Conservation (phyloP, 2,888 invertebrate species). For the Trissoscelio sp. region DNA sequence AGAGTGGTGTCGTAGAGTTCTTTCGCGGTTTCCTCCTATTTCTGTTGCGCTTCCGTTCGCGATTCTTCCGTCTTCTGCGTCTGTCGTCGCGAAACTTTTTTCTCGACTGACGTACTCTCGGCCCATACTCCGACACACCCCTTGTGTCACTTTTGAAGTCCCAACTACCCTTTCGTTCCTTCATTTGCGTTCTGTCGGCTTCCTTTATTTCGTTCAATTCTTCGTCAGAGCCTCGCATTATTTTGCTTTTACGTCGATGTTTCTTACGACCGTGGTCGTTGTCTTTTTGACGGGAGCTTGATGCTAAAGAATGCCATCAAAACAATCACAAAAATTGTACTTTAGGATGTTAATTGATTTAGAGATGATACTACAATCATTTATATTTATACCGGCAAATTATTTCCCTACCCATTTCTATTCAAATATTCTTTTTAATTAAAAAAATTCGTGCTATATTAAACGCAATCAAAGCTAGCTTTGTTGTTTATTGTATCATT, state of each 20-base stretch:
- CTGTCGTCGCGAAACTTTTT: constrained; percentile 64
- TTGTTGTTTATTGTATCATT: too few relatives aligned
- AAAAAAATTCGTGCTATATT: too few relatives aligned
- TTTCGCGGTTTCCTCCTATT: constrained; percentile 48
- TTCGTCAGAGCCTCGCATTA: constrained; percentile 38
- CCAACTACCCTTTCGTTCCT: constrained; percentile 41
- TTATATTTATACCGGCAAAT: background rate
- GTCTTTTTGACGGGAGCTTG: constrained; percentile 48
- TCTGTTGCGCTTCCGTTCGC: constrained; percentile 55
- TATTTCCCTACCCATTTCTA: too few relatives aligned
- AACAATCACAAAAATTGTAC: background rate
- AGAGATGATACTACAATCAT: background rate
- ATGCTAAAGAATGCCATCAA: constrained; percentile 12
- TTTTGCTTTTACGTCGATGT: constrained; percentile 56
- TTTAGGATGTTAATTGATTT: background rate
- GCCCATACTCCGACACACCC: constrained; percentile 24
- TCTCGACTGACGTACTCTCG: constrained; percentile 47
- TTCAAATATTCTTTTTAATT: too few relatives aligned
- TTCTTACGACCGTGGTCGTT: constrained; percentile 45
- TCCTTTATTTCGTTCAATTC: constrained; percentile 62
- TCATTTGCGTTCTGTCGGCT: constrained; percentile 54
- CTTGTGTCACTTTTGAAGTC: constrained; percentile 34
- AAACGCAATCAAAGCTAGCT: too few relatives aligned
- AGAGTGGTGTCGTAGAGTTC: constrained; percentile 38
- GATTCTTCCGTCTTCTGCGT: constrained; percentile 57